Evolutionary conservation across 1,140 invertebrate species (phyloP), one percentile per base, ranked within the genome.

Genomic region (Lepidurus packardi): DNA sequence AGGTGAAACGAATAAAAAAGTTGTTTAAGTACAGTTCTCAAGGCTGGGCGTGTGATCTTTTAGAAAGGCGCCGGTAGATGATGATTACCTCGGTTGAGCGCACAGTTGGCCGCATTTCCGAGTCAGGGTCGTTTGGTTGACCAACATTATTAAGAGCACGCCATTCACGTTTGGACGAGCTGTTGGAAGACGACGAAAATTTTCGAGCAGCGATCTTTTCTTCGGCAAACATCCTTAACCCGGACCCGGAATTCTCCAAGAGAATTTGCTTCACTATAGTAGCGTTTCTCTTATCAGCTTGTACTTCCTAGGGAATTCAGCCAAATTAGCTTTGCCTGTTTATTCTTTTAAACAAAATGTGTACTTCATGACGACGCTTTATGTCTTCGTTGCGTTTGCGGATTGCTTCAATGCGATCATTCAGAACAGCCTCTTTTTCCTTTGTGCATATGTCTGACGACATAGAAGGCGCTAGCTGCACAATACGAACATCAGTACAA

Each of bases 401-500:
- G 7, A 77, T 77, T 10, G 75, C 75, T 53, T 24, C 75, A 47
- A 77, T 77, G 10, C 75, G 34, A 24, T 77, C 75, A 24, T 77
- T 77, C 75, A 77, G 21, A 45, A 77, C 44, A 43, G 75, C 75
- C 43, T 77, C 75, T 43, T 47, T 43, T 13, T 77, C 75, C 13
- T 10, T 11, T 65, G 47, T 7, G 41, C 75, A 11, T 11, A 77
- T 8, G 9, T 65, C 53, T n/a, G 9, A 1, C 13, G 53, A 16
- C 53, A 65, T 16, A 16, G 13, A 65, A 65, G 53, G 21, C 0
- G 53, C 53, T 21, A 65, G 16, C 53, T 65, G 34, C 34, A 34
- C 34, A 34, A 34, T 34, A 65, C 1, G 13, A n/a, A 65, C 53
- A 13, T 21, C 16, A 65, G 53, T n/a, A 65, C 1, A 65, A 21